Conservation (phyloP, 1,140 invertebrate species). For the Leptinotarsa lineolata region DNA sequence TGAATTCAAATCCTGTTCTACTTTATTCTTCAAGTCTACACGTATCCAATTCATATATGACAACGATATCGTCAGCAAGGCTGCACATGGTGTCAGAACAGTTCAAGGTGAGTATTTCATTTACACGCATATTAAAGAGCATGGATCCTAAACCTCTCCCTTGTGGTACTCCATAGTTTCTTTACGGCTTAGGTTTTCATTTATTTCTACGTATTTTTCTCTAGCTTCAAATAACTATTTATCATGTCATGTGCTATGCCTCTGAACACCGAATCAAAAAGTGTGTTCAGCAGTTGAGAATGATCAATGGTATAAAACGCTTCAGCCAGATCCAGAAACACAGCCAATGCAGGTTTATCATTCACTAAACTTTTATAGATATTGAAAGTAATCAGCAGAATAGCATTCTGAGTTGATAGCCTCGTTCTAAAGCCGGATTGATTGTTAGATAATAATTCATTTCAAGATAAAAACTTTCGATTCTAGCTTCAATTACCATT, state of each 20-base stretch:
- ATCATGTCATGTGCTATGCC: conserved; percentile 16
- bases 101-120: conserved; percentile 12
- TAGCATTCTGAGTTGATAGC: conserved; percentile 23
- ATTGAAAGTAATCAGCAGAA: background rate
- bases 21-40: background rate
- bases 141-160: conserved; percentile 26
- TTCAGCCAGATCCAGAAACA: conserved; percentile 26
- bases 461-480: conserved; percentile 21
- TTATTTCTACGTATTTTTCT: conserved; percentile 20
- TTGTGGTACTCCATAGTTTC: conserved; percentile 17
- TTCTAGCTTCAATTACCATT: conserved; percentile 9
- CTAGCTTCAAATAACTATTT: conserved; percentile 23
- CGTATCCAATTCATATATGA: conserved; percentile 3
- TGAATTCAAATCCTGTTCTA: background rate
- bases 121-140: conserved; percentile 23
- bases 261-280: too few species aligned
- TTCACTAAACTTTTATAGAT: conserved; percentile 19
- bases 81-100: conserved; percentile 8
- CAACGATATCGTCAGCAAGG: conserved; percentile 23
- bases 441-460: conserved; percentile 24
- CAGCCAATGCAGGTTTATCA: conserved; percentile 7
- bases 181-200: too few species aligned
- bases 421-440: conserved; percentile 26
- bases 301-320: conserved; percentile 32
- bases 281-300: conserved; percentile 17